These are phyloP conservation scores for Manis javanica DNA, from an alignment of 2,797 vertebrate genomes.

Conservation along the genomic window DNA sequence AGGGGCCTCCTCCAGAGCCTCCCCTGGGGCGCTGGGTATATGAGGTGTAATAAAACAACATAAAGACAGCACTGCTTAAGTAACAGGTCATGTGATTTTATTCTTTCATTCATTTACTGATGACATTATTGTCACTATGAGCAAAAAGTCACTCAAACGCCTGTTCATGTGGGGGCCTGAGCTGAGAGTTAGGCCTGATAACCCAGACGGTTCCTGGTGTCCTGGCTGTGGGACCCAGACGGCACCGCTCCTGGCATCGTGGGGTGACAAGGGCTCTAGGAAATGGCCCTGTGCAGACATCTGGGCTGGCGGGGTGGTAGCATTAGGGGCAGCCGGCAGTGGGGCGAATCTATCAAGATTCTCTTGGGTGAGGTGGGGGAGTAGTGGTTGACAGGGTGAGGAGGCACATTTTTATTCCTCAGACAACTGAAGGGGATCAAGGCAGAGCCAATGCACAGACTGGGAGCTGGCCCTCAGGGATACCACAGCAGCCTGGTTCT, in stretches of 20 bases:
- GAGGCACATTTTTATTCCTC: background rate
- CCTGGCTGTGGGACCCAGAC: background rate
- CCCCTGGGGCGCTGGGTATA: rapidly evolving
- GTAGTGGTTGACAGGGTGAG: background rate
- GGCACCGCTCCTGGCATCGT: background rate
- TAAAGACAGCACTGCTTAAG: background rate
- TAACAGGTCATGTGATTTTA: background rate
- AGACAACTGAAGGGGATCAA: background rate
- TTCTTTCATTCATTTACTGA: background rate
- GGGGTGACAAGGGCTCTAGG: background rate
- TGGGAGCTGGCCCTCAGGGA: background rate
- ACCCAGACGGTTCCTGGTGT: background rate
- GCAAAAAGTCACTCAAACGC: background rate
- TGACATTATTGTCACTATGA: background rate
- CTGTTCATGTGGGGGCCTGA: background rate
- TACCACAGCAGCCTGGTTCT: background rate
- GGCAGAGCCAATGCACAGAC: background rate
- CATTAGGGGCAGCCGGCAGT: background rate
- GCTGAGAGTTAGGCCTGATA: background rate
- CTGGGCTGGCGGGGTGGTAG: background rate
- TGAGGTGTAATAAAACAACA: background rate
- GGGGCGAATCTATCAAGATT: background rate
- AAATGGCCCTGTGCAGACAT: background rate
- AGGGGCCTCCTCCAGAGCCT: background rate
- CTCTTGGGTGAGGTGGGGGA: background rate